Evolutionary conservation across 2,888 invertebrate genomes (phyloP).

Genomic region (Cosmia trapezina): DNA sequence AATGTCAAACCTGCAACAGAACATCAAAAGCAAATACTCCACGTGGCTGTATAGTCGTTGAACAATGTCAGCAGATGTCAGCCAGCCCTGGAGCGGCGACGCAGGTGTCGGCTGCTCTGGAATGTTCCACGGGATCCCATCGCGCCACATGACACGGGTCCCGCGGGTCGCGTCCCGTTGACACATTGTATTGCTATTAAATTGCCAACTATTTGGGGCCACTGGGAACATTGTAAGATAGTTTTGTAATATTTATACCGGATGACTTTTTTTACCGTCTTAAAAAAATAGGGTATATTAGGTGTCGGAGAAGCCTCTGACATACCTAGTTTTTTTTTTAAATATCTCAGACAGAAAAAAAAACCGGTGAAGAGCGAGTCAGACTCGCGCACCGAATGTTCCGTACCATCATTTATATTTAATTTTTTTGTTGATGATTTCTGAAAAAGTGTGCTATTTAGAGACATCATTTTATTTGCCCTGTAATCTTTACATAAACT

Average conservation of each 20-base stretch:
- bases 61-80: conserved; percentile 18
- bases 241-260: neutral
- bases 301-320: too few species aligned
- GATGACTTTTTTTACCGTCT: neutral
- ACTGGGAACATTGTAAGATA: neutral
- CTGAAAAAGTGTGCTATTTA: too few species aligned
- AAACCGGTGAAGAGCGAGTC: too few species aligned
- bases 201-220: neutral
- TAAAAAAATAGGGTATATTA: too few species aligned
- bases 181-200: conserved; percentile 10
- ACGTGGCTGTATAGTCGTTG: neutral
- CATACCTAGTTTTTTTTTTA: too few species aligned
- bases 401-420: too few species aligned
- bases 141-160: conserved; percentile 12
- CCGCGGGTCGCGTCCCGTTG: neutral
- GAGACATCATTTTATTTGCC: too few species aligned
- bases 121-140: conserved; percentile 3
- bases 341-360: too few species aligned
- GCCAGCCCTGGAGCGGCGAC: conserved; percentile 23
- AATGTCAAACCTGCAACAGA: neutral
- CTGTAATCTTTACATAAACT: too few species aligned
- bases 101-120: conserved; percentile 35
- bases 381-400: too few species aligned
- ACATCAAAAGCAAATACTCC: neutral
- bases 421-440: too few species aligned